A percentile compares a stretch with the other conserved stretches of the same genome.
Conservation (phyloP, 2,888 invertebrate species). For the Neria commutata region DNA sequence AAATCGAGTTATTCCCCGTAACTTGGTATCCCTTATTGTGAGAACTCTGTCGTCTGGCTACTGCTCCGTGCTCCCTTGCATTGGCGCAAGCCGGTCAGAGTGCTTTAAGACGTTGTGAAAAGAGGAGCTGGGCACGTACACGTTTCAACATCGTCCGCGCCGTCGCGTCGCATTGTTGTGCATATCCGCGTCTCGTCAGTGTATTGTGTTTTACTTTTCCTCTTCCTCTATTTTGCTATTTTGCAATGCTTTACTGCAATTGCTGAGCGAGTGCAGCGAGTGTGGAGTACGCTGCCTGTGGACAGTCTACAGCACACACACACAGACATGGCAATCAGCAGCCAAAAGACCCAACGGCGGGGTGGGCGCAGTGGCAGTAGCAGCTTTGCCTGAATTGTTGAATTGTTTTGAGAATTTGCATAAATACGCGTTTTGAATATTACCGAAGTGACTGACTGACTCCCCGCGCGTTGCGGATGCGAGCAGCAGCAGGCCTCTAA, state of each 20-base stretch:
- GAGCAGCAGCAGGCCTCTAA: background rate
- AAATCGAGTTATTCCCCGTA: too few species aligned
- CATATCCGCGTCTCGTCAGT: conserved; percentile 2
- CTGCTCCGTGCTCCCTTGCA: too few species aligned
- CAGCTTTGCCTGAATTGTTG: conserved; percentile 19
- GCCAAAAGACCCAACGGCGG: background rate
- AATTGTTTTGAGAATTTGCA: conserved; percentile 38
- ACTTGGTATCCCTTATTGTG: too few species aligned
- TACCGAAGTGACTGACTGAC: conserved; percentile 19
- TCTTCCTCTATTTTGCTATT: conserved; percentile 17
- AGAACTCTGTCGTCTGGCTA: too few species aligned
- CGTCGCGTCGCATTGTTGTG: conserved; percentile 1
- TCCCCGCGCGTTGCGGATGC: background rate
- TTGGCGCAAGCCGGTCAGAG: too few species aligned
- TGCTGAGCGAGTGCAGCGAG: background rate
- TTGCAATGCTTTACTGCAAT: conserved; percentile 12
- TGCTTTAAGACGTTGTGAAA: conserved; percentile 29
- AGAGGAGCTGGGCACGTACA: conserved; percentile 12
- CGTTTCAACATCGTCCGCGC: background rate
- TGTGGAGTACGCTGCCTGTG: background rate
- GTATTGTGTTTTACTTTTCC: conserved; percentile 9
- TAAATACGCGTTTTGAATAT: conserved; percentile 40
- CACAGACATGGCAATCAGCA: background rate
- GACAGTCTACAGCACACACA: too few species aligned
- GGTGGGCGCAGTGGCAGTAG: background rate